Conservation (phyloP, 2,797 vertebrate genomes). For the Macropodus opercularis region DNA sequence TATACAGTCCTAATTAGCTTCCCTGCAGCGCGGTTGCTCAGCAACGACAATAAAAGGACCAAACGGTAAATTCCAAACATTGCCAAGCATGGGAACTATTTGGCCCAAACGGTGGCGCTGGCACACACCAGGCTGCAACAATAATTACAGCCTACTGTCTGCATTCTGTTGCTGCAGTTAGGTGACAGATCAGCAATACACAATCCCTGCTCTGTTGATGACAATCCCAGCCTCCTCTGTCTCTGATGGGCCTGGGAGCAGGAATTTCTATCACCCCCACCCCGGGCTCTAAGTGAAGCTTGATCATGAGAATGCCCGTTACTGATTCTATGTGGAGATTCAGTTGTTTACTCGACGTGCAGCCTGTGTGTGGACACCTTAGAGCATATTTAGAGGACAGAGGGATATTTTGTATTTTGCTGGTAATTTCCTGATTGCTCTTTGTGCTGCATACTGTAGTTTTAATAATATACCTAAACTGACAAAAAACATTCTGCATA, state of each 20-base stretch:
- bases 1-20: constrained; percentile 24
- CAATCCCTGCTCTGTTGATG: constrained; percentile 78
- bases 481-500: too few relatives aligned
- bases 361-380: constrained; percentile 6
- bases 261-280: constrained; percentile 62
- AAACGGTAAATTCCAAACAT: constrained; percentile 53
- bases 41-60: constrained; percentile 40
- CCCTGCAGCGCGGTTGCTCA: constrained; percentile 28
- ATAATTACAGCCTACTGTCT: constrained; percentile 69
- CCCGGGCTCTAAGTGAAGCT: constrained; percentile 50
- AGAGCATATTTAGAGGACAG: background rate
- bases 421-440: too few relatives aligned
- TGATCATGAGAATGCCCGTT: constrained; percentile 64
- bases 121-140: constrained; percentile 54
- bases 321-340: constrained; percentile 29
- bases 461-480: too few relatives aligned
- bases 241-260: constrained; percentile 66
- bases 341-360: constrained; percentile 37
- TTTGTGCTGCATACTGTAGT: too few relatives aligned
- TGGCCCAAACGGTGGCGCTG: constrained; percentile 56
- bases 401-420: background rate
- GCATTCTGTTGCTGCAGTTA: constrained; percentile 71
- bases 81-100: constrained; percentile 67
- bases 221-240: constrained; percentile 66
- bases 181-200: constrained; percentile 79